Evolutionary conservation across 2,797 vertebrate species (phyloP).

Genomic region (Acanthornis magna): DNA sequence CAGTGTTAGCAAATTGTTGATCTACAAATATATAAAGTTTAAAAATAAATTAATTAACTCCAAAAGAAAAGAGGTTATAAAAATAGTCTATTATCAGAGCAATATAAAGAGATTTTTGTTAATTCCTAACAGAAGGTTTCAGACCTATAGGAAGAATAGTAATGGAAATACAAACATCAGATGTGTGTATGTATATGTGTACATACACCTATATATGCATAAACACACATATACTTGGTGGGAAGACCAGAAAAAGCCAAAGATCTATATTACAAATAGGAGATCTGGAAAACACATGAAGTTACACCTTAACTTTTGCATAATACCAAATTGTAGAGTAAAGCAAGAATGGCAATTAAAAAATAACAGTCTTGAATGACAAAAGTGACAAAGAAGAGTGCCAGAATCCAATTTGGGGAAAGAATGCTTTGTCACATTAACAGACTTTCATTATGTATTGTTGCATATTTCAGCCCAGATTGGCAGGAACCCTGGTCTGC

Average conservation of each 20-base stretch:
- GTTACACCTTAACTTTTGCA: background rate
- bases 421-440: background rate
- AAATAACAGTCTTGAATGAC: background rate
- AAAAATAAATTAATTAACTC: background rate
- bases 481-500: conserved; percentile 92
- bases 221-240: background rate
- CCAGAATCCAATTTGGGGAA: background rate
- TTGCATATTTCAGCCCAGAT: conserved; percentile 85
- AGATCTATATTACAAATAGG: background rate
- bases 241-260: background rate
- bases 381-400: background rate
- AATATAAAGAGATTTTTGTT: background rate
- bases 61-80: background rate
- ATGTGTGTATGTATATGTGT: background rate
- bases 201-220: background rate
- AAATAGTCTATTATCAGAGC: background rate
- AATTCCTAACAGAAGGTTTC: background rate
- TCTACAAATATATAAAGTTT: background rate
- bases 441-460: conserved; percentile 3
- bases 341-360: background rate
- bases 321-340: background rate
- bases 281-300: background rate
- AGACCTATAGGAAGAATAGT: background rate
- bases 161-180: background rate
- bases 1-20: background rate